These are phyloP conservation scores for Punctoribates punctum DNA, from an alignment of 2,888 invertebrate species.

Conservation along the genomic window DNA sequence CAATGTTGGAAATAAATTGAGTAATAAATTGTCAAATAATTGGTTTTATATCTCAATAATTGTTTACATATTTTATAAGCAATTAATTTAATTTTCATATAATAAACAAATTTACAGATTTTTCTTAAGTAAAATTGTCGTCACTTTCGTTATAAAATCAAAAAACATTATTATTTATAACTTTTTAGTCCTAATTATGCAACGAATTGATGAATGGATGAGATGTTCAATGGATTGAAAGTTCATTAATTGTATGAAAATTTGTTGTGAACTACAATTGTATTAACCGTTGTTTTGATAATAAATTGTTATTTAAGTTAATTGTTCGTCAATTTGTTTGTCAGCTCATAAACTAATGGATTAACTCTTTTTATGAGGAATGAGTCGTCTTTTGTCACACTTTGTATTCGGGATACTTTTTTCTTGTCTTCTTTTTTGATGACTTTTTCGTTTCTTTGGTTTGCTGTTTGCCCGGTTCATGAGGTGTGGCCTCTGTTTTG, in stretches of 20 bases:
- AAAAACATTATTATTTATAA: neutral
- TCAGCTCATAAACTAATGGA: too few species aligned
- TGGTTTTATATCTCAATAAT: neutral
- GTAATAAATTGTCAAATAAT: neutral
- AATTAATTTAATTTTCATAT: neutral
- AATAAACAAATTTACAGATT: conserved; percentile 15
- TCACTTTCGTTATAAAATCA: neutral
- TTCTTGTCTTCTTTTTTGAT: neutral
- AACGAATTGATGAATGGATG: neutral
- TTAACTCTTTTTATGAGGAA: too few species aligned
- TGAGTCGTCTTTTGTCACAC: too few species aligned
- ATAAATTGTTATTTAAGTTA: conserved; percentile 31
- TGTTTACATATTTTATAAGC: neutral
- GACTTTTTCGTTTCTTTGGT: neutral
- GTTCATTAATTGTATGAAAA: neutral
- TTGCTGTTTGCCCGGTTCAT: neutral
- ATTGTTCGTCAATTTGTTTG: conserved; percentile 25
- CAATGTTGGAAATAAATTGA: too few species aligned
- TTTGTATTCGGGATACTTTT: conserved; percentile 25
- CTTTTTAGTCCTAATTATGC: conserved; percentile 1
- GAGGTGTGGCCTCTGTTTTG: neutral
- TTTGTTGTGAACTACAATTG: neutral
- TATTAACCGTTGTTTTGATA: neutral
- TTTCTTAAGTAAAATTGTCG: neutral
- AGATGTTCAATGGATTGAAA: conserved; percentile 9